A percentile compares a stretch with the other conserved stretches of the same genome.
Conservation (phyloP, 2,113 vertebrate genomes). For the Eira barbara region DNA sequence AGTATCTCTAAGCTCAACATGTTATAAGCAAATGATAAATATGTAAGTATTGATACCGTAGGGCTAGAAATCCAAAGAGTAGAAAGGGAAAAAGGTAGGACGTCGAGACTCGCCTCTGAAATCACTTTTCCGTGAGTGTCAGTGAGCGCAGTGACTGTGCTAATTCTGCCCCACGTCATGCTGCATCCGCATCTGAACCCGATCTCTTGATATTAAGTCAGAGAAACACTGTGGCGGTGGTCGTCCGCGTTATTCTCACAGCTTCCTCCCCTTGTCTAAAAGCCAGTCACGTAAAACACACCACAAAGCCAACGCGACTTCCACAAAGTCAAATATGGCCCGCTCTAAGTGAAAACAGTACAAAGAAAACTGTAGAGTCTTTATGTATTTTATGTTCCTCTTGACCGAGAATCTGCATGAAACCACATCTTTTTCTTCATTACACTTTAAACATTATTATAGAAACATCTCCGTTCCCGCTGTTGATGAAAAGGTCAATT, state of each 20-base stretch:
- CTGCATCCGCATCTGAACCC: rapidly evolving
- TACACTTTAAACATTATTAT: rapidly evolving
- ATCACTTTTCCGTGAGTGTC: neutral
- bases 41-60: neutral
- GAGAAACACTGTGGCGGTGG: rapidly evolving
- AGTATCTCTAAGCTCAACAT: neutral
- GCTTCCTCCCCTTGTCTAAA: neutral
- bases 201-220: rapidly evolving
- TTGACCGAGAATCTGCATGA: rapidly evolving
- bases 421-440: neutral
- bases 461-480: neutral
- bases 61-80: neutral
- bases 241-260: neutral
- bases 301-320: too few relatives aligned
- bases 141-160: rapidly evolving
- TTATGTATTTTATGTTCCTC: rapidly evolving
- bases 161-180: rapidly evolving
- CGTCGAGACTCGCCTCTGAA: neutral
- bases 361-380: too few relatives aligned
- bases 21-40: neutral
- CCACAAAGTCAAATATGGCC: rapidly evolving
- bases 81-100: neutral
- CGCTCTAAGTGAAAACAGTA: rapidly evolving
- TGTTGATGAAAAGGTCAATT: rapidly evolving
- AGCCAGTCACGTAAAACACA: neutral